phyloP scores from a whole-genome alignment of 2,888 invertebrate species.

The Antitype chi region DNA sequence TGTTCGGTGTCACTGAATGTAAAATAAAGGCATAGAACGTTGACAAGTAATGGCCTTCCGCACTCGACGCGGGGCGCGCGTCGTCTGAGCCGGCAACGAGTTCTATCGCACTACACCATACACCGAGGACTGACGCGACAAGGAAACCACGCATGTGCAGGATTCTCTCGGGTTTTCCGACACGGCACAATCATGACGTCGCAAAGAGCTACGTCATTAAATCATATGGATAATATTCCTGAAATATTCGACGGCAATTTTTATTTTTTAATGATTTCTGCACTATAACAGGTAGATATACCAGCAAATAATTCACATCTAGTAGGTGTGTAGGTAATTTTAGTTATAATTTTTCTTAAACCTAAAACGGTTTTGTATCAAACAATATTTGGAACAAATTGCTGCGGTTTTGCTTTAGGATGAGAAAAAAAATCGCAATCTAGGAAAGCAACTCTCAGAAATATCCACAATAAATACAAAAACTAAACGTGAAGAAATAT shows the following conservation, averaged over 20 bases:
- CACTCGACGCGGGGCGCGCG: slow-evolving; percentile 80
- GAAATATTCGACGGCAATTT: not conserved
- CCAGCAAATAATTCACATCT: not conserved
- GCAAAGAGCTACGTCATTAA: slow-evolving; percentile 60
- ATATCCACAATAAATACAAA: too few relatives aligned
- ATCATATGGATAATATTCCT: slow-evolving; percentile 12
- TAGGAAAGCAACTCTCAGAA: too few relatives aligned
- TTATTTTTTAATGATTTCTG: not conserved
- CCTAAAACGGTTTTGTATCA: not conserved
- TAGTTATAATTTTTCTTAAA: not conserved
- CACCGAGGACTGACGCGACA: slow-evolving; percentile 75
- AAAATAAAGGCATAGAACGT: slow-evolving; percentile 53
- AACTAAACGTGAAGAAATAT: too few relatives aligned
- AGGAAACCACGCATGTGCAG: slow-evolving; percentile 87
- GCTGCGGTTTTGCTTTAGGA: not conserved
- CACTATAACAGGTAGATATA: slow-evolving; percentile 1
- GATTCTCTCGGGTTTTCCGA: slow-evolving; percentile 82
- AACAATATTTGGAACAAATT: not conserved
- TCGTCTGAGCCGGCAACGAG: slow-evolving; percentile 77
- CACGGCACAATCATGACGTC: slow-evolving; percentile 75
- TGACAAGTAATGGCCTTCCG: slow-evolving; percentile 79
- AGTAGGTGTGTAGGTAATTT: not conserved
- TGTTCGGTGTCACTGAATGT: slow-evolving; percentile 55
- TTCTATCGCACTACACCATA: slow-evolving; percentile 72
- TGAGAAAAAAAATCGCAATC: not conserved